These are phyloP conservation scores for Apogon hyalosoma DNA, from an alignment of 2,797 vertebrate genomes.

Conservation along the genomic window DNA sequence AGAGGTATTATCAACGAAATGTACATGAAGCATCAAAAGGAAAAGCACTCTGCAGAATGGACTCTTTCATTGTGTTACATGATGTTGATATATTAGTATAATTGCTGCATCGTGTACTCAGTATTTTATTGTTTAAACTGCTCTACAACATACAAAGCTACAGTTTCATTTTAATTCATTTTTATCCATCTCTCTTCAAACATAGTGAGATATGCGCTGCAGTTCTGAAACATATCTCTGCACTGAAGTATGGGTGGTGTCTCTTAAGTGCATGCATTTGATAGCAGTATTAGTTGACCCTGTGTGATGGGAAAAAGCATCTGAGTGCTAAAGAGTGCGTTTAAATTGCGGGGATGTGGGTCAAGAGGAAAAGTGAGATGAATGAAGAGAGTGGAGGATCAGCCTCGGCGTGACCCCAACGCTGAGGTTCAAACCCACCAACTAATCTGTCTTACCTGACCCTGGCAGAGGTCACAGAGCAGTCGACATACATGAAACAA, in stretches of 20 bases:
- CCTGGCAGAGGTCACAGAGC: slow-evolving; percentile 27
- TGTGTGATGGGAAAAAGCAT: slow-evolving; percentile 42
- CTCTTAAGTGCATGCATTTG: slow-evolving; percentile 44
- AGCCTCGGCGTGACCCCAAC: slow-evolving; percentile 45
- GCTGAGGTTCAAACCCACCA: slow-evolving; percentile 44
- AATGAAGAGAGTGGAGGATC: slow-evolving; percentile 53
- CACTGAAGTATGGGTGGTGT: slow-evolving; percentile 13
- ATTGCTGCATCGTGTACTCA: no score
- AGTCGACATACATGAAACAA: slow-evolving; percentile 11
- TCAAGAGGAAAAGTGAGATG: slow-evolving; percentile 53
- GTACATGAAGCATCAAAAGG: no score
- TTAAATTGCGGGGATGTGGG: slow-evolving; percentile 58
- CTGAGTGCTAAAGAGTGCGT: slow-evolving; percentile 53
- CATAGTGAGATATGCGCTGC: not conserved
- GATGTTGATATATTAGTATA: no score
- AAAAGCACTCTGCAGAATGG: not conserved
- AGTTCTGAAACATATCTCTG: slow-evolving; percentile 21
- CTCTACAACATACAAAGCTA: not conserved
- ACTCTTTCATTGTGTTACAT: not conserved
- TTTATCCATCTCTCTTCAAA: not conserved
- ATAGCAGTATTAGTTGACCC: slow-evolving; percentile 46
- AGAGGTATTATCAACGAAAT: no score
- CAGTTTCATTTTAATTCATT: not conserved
- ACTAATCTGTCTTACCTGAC: slow-evolving; percentile 56
- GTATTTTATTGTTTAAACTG: no score